Evolutionary conservation across 2,888 invertebrate genomes (phyloP), one percentile per base, ranked within the genome.

Genomic region (Ichneumoninae sp.): DNA sequence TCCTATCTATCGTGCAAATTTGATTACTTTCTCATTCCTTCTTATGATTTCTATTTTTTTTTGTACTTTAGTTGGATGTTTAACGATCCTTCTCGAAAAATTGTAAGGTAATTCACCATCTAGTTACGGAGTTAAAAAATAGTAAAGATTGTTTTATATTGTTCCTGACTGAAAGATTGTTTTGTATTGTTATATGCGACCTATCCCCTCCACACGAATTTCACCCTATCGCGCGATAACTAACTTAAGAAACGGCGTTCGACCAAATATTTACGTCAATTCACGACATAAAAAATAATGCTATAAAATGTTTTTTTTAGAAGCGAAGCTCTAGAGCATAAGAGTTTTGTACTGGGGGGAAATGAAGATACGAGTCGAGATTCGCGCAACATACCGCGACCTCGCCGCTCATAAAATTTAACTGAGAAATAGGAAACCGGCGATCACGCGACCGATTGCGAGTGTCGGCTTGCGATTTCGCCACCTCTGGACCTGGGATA

Each of bases 401-500:
- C 26, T 3, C 10, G 57, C 57, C 4, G 57, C 57, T 57, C 22
- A 57, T 57, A 57, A 57, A 57, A 57, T 63, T 36, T 1, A 30
- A 36, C 33, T 33, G 13, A 30, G 26, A 52, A 33, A 52, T 33
- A 52, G n/a, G 5, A 50, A 69, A 69, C 50, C 30, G 50, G n/a
- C 10, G 50, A 30, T 54, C n/a, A 19, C 50, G 36, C 36, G 13
- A 54, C 40, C 22, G 47, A 57, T 47, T 13, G n/a, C 22, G 68
- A n/a, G 30, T 16, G 30, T 26, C 3, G 36, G 52, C 33, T 57
- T 26, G 6, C 44, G 68, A 19, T 70, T 47, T 47, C 30, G 60
- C 26, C 69, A 78, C 47, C 65, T 52, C 65, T 33, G 19, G 16
- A 47, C 47, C 52, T 8, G 54, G n/a, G 3, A 68, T 68, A 26